Percentiles rank a stretch among this genome's conserved stretches.
These are phyloP conservation scores for Pavo muticus DNA, from an alignment of 2,113 vertebrate species.

Conservation along the genomic window DNA sequence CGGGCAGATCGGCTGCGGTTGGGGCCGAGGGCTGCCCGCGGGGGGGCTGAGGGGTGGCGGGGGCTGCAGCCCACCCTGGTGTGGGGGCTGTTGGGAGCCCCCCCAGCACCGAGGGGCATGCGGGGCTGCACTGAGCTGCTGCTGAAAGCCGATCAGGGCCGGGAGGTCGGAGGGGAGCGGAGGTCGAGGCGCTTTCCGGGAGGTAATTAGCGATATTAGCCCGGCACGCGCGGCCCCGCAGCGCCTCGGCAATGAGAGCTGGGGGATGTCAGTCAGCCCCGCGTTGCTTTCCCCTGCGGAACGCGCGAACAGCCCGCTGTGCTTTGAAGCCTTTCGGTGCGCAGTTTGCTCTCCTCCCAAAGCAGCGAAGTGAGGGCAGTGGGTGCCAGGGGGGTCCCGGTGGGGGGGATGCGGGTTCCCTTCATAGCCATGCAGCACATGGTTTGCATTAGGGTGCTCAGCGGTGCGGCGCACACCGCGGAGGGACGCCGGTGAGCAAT, in stretches of 20 bases:
- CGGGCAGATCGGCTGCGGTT: background rate
- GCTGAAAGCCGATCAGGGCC: constrained; percentile 21
- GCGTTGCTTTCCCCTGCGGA: no score
- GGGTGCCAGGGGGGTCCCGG: no score
- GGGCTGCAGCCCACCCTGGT: background rate
- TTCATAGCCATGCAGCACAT: no score
- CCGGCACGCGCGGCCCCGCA: constrained; percentile 9
- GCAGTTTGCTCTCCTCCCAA: no score
- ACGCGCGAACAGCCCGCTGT: no score
- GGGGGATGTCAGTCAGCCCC: no score
- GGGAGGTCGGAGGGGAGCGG: background rate
- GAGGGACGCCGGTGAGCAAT: no score
- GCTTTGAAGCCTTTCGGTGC: background rate
- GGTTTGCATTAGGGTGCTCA: no score
- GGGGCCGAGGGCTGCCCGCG: background rate
- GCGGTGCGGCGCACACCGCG: no score
- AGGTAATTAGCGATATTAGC: constrained; percentile 46
- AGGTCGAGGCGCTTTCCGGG: constrained; percentile 50
- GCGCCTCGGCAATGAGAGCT: background rate
- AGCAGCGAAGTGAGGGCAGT: no score
- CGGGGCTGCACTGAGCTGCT: background rate
- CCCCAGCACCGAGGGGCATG: background rate
- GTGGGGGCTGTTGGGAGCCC: background rate
- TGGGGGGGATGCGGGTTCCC: no score
- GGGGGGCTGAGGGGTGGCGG: no score